Evolutionary conservation across 1,140 invertebrate species (phyloP), one percentile per base, ranked within the genome.

Genomic region (Drosophila triauraria): DNA sequence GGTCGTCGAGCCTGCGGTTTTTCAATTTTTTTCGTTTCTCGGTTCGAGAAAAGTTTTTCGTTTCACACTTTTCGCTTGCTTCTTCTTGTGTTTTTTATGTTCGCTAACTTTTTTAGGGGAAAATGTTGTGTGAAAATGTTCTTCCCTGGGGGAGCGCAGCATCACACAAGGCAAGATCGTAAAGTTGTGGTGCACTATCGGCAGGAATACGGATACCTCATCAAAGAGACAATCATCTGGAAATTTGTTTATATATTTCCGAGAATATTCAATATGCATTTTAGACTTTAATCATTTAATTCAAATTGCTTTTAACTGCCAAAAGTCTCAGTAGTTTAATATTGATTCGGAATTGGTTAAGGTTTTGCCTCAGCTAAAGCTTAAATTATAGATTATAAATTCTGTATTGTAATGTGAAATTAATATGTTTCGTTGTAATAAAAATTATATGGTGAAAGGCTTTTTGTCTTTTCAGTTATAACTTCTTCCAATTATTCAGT

Each of bases 1-100:
- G 54, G 59, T 82, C 53, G 13, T 23, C 47, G 71, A 77, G 84
- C 74, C 80, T 88, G 84, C 59, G 84, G 84, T 84, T 87, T 88
- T 84, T 80, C 54, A 70, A 78, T 48, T 69, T 74, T 70, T 50
- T 50, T 68, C 50, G 48, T 25, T 67, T 43, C 43, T 53, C 42
- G 13, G 12, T 30, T 70, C 5, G 57, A 79, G 53, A 81, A 59
- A 81, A 72, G 62, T 82, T 80, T 74, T 87, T 77, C 64, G 71
- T 79, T 82, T 79, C 65, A 81, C 44, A 77, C 83, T 60, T 57
- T 77, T 47, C 44, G 40, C n/a, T 42, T 27, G 62, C 58, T 62
- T 62, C 40, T 70, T 54, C 65, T 71, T 35, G 53, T 57, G 25
- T 81, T 85, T 82, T 74, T 79, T 82, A 77, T 80, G 56, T 75